Evolutionary conservation across 2,797 vertebrate genomes (phyloP).

Genomic region (Oreochromis grahami): DNA sequence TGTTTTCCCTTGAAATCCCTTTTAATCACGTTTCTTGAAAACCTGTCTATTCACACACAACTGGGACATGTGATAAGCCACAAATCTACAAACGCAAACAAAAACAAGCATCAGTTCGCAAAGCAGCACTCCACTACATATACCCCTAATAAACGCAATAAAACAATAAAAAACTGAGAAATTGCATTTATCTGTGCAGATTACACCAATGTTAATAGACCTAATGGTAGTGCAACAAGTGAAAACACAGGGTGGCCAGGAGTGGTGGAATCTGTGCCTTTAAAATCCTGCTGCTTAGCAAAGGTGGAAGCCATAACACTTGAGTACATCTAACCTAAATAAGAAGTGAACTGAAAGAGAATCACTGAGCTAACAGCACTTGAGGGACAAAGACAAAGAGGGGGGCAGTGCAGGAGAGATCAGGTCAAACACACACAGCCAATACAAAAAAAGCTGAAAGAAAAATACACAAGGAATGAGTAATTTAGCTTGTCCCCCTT

Average conservation of each 20-base stretch:
- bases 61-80: conserved; percentile 40
- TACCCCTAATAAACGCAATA: neutral
- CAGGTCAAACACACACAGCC: neutral
- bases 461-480: neutral
- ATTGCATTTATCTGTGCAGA: neutral
- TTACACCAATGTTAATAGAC: neutral
- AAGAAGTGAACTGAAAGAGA: conserved; percentile 63
- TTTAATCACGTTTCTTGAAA: neutral
- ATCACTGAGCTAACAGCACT: conserved; percentile 36
- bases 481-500: neutral
- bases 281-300: conserved; percentile 30
- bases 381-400: conserved; percentile 15
- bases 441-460: neutral
- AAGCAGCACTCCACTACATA: neutral
- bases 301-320: conserved; percentile 39
- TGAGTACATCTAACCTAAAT: conserved; percentile 63
- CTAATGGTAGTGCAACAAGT: neutral
- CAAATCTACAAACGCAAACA: neutral
- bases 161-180: neutral
- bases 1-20: conserved; percentile 11
- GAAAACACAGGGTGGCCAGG: neutral
- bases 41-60: conserved; percentile 40
- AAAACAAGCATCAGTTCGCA: neutral
- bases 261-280: conserved; percentile 18
- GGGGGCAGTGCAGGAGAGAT: neutral